Evolutionary conservation across 2,888 invertebrate genomes (phyloP).

Genomic region (Merodon equestris): DNA sequence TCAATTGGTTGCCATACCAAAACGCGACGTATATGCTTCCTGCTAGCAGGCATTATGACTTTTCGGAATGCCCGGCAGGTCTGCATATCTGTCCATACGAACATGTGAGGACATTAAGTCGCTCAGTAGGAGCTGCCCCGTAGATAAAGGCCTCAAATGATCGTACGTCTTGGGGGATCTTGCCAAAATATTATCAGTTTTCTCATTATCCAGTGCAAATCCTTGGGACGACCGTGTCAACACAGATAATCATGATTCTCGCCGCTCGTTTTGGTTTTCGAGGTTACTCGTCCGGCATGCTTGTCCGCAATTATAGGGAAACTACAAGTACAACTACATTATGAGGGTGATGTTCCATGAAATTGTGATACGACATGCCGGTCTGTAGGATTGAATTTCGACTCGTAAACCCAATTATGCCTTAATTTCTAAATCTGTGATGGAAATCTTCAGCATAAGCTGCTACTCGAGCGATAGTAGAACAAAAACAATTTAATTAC

Average conservation of each 20-base stretch:
- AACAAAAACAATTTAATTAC: slow-evolving; percentile 45
- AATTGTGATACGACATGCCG: slow-evolving; percentile 38
- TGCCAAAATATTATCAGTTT: slow-evolving; percentile 43
- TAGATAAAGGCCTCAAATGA: slow-evolving; percentile 78
- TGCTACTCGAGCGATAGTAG: slow-evolving; percentile 1
- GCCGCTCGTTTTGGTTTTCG: slow-evolving; percentile 26
- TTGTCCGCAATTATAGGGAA: slow-evolving; percentile 58
- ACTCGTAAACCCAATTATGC: slow-evolving; percentile 45
- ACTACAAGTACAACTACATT: slow-evolving; percentile 51
- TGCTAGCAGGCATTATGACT: slow-evolving; percentile 73
- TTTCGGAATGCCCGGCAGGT: slow-evolving; percentile 77
- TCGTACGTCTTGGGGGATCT: slow-evolving; percentile 77
- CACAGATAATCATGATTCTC: slow-evolving; percentile 77
- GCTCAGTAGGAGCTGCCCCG: slow-evolving; percentile 76
- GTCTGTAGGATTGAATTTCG: too few relatives aligned
- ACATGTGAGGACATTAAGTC: slow-evolving; percentile 76
- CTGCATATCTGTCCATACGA: slow-evolving; percentile 68
- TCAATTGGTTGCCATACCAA: slow-evolving; percentile 18
- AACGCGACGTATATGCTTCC: slow-evolving; percentile 70
- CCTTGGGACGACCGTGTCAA: slow-evolving; percentile 75
- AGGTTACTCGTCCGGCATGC: slow-evolving; percentile 25
- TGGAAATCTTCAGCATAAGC: slow-evolving; percentile 44
- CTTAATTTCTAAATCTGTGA: slow-evolving; percentile 58
- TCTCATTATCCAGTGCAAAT: neutral
- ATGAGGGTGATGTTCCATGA: slow-evolving; percentile 59